Conservation (phyloP, 1,140 invertebrate genomes). For the Catajapyx aquilonaris region DNA sequence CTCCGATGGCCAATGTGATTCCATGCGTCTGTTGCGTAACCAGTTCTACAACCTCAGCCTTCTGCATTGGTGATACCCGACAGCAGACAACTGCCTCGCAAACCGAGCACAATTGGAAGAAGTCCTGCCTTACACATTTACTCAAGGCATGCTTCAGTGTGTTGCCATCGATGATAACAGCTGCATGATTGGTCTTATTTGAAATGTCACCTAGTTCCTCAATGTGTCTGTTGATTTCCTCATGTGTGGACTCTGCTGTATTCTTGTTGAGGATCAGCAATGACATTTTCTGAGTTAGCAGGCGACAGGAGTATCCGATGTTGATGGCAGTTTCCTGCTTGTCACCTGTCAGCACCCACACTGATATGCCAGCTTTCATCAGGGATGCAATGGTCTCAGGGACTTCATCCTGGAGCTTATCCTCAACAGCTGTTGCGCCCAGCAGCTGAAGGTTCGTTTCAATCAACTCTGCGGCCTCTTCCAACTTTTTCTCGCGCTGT, state of each 20-base stretch:
- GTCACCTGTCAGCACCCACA: slow-evolving; percentile 97
- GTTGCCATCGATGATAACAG: slow-evolving; percentile 73
- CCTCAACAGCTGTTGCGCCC: slow-evolving; percentile 90
- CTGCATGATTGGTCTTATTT: slow-evolving; percentile 61
- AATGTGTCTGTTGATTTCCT: slow-evolving; percentile 16
- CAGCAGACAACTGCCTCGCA: slow-evolving; percentile 46
- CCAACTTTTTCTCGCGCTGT: slow-evolving; percentile 55
- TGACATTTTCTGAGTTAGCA: slow-evolving; percentile 68
- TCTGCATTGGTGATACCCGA: slow-evolving; percentile 37
- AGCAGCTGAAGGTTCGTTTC: slow-evolving; percentile 64
- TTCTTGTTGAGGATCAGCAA: slow-evolving; percentile 82
- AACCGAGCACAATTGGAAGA: slow-evolving; percentile 75
- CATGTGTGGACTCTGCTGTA: slow-evolving; percentile 39
- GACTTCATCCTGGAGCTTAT: slow-evolving; percentile 69
- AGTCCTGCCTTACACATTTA: slow-evolving; percentile 77
- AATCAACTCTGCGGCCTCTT: slow-evolving; percentile 62
- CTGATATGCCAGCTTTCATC: slow-evolving; percentile 75
- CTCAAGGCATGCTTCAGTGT: slow-evolving; percentile 86
- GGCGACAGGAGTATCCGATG: slow-evolving; percentile 85
- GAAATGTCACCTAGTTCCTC: slow-evolving; percentile 58
- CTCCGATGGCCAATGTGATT: slow-evolving; percentile 21
- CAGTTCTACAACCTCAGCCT: slow-evolving; percentile 28
- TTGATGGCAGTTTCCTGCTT: slow-evolving; percentile 99
- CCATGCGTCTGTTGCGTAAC: slow-evolving; percentile 24
- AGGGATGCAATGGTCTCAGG: slow-evolving; percentile 80